Conservation (phyloP, 2,797 vertebrate species). For the Cirrhinus mrigala region DNA sequence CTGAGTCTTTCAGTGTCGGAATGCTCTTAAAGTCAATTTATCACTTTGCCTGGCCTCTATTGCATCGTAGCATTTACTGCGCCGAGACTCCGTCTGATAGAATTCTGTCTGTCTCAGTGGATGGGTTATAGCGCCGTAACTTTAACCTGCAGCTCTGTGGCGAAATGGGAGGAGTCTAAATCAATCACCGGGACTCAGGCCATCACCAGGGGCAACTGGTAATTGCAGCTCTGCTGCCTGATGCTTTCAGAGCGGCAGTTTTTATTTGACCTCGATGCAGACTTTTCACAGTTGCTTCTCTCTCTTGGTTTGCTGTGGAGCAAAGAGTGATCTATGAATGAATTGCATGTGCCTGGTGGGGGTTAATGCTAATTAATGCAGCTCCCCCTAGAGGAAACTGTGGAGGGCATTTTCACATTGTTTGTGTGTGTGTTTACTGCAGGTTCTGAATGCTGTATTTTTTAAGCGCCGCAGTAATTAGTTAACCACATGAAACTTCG, state of each 20-base stretch:
- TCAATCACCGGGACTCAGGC: conserved; percentile 69
- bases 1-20: conserved; percentile 3
- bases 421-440: conserved; percentile 15
- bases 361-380: conserved; percentile 45
- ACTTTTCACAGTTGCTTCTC: neutral
- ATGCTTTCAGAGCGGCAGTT: conserved; percentile 48
- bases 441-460: conserved; percentile 46
- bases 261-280: conserved; percentile 20
- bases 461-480: conserved; percentile 63
- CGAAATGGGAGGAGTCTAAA: conserved; percentile 60
- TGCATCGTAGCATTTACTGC: neutral
- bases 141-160: conserved; percentile 1
- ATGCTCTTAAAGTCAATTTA: conserved; percentile 33
- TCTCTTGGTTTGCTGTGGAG: conserved; percentile 33
- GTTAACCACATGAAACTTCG: neutral
- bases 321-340: conserved; percentile 43
- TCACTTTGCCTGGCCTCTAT: neutral
- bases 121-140: neutral
- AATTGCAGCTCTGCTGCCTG: conserved; percentile 60
- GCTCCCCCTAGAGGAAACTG: conserved; percentile 42
- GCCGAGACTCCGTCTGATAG: neutral
- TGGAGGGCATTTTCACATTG: conserved; percentile 24
- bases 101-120: neutral
- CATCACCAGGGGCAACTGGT: conserved; percentile 61
- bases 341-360: neutral